Conservation (phyloP, 2,888 invertebrate species). For the Amblyjoppa proteus region DNA sequence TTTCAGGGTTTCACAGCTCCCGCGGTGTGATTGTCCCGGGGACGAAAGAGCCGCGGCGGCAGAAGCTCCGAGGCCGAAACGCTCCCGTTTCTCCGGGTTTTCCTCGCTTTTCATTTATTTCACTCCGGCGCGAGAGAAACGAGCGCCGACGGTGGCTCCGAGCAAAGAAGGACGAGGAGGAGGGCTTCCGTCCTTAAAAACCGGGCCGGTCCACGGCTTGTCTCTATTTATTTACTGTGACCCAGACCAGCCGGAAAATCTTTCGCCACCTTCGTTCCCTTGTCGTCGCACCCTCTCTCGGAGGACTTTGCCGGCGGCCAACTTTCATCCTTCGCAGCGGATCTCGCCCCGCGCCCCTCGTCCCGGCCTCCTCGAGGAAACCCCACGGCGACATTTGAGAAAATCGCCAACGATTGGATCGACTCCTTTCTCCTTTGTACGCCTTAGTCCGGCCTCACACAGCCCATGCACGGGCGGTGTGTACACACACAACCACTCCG, state of each 20-base stretch:
- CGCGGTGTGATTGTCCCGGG: constrained; percentile 9
- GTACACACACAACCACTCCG: background rate
- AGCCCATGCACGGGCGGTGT: background rate
- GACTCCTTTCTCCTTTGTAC: constrained; percentile 47
- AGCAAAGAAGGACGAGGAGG: constrained; percentile 19
- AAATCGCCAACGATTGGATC: constrained; percentile 62
- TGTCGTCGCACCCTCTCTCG: background rate
- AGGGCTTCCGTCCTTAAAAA: constrained; percentile 51
- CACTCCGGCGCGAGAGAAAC: constrained; percentile 23
- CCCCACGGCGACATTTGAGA: constrained; percentile 54
- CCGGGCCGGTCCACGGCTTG: constrained; percentile 41
- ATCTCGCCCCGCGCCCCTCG: background rate
- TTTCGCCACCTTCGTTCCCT: constrained; percentile 45
- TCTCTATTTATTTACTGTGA: constrained; percentile 58
- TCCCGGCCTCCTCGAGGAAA: constrained; percentile 23
- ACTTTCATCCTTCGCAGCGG: constrained; percentile 2
- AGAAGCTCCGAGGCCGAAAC: background rate
- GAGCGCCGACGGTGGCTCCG: constrained; percentile 6
- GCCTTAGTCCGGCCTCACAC: constrained; percentile 28
- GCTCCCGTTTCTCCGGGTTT: constrained; percentile 25
- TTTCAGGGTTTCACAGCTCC: constrained; percentile 26
- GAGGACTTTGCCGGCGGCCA: constrained; percentile 18
- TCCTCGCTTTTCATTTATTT: constrained; percentile 53
- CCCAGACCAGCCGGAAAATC: constrained; percentile 48
- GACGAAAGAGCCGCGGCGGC: background rate